Percentiles rank a stretch among this genome's conserved stretches.
phyloP scores from a whole-genome alignment of 2,888 invertebrate genomes.

The Folsomia candida region DNA sequence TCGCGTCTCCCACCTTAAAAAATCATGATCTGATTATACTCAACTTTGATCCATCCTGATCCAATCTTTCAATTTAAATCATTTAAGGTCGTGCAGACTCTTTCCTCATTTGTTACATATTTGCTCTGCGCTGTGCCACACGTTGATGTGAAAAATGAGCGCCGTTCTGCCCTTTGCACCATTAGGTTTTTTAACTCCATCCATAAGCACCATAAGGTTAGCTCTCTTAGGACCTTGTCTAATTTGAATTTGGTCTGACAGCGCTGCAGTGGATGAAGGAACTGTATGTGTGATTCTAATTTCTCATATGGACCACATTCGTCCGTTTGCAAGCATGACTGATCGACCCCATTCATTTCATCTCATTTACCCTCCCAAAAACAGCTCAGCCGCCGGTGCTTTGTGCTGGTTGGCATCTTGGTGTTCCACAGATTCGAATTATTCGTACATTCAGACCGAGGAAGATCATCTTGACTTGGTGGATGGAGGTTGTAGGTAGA shows the following conservation, averaged over 20 bases:
- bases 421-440: background rate
- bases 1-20: background rate
- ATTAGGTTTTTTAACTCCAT: background rate
- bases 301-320: slow-evolving; percentile 7
- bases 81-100: background rate
- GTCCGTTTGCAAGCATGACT: slow-evolving; percentile 40
- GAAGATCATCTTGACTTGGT: background rate
- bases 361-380: slow-evolving; percentile 41
- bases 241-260: slow-evolving; percentile 8
- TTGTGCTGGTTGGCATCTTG: background rate
- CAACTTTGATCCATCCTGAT: slow-evolving; percentile 1
- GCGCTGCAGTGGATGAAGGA: slow-evolving; percentile 28
- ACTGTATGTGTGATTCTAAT: slow-evolving; percentile 5
- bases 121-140: background rate
- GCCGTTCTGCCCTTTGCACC: background rate
- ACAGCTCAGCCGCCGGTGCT: background rate
- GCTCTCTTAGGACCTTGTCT: background rate
- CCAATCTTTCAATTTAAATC: slow-evolving; percentile 13
- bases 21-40: slow-evolving; percentile 5
- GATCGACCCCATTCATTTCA: slow-evolving; percentile 48
- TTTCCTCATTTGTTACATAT: background rate
- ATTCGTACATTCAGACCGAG: background rate
- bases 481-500: background rate
- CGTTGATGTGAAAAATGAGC: slow-evolving; percentile 3
- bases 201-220: too few species aligned